These are phyloP conservation scores for Monopterus albus DNA, from an alignment of 2,113 vertebrate genomes.

Conservation along the genomic window DNA sequence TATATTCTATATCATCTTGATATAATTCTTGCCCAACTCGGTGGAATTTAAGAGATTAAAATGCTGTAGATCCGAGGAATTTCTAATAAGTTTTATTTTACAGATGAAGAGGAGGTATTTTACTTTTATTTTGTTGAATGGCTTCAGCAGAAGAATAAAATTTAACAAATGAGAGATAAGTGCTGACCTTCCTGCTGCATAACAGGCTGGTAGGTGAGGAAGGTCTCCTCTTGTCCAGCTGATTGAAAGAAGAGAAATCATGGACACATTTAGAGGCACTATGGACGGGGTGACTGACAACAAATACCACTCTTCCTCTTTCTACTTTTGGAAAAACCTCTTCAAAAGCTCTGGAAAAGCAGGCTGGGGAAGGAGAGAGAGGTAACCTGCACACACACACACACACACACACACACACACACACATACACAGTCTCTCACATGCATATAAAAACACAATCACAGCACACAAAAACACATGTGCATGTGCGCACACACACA, in stretches of 20 bases:
- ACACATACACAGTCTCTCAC: constrained; percentile 5
- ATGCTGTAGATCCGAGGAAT: too few species aligned
- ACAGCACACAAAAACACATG: constrained; percentile 12
- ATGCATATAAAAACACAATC: constrained; percentile 26
- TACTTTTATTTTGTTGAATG: too few species aligned
- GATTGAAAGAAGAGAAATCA: constrained; percentile 56
- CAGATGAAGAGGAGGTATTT: too few species aligned
- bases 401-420: constrained; percentile 1
- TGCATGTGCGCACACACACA: constrained; percentile 18
- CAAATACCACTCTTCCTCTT: not conserved
- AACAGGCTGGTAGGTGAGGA: constrained; percentile 95
- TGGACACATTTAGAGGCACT: constrained; percentile 27
- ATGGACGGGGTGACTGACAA: not conserved
- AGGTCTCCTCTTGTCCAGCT: constrained; percentile 94
- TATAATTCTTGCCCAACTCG: too few species aligned
- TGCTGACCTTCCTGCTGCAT: constrained; percentile 95
- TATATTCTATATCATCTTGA: not conserved
- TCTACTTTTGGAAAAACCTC: constrained; percentile 21
- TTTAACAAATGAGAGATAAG: not conserved
- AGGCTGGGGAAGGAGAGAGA: constrained; percentile 37
- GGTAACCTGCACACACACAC: constrained; percentile 2
- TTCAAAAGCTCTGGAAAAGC: constrained; percentile 49
- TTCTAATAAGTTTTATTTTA: too few species aligned
- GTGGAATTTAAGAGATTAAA: too few species aligned
- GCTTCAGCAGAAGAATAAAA: too few species aligned